Evolutionary conservation across 2,888 invertebrate species (phyloP).

Genomic region (Chymomyza fuscimana): DNA sequence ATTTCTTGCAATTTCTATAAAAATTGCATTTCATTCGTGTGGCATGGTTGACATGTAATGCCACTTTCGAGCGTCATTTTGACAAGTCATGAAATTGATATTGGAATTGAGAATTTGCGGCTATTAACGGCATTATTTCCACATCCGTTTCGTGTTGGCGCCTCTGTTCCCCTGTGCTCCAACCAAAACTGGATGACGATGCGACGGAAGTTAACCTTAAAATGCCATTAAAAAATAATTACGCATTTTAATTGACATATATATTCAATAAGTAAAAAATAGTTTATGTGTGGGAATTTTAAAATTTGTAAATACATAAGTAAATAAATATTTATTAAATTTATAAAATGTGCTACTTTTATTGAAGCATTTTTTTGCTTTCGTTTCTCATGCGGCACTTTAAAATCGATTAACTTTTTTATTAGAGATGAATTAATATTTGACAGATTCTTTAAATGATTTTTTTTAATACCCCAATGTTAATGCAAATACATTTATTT

Average conservation of each 20-base stretch:
- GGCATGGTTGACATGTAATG: constrained; percentile 29
- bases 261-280: constrained; percentile 47
- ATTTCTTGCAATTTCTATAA: constrained; percentile 63
- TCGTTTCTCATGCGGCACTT: constrained; percentile 40
- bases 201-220: constrained; percentile 68
- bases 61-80: constrained; percentile 56
- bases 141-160: constrained; percentile 5
- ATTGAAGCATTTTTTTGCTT: too few relatives aligned
- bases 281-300: constrained; percentile 25
- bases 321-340: too few relatives aligned
- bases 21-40: constrained; percentile 8
- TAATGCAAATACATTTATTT: too few relatives aligned
- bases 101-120: constrained; percentile 27
- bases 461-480: too few relatives aligned
- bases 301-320: too few relatives aligned
- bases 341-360: too few relatives aligned
- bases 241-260: constrained; percentile 68
- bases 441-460: too few relatives aligned
- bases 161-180: constrained; percentile 4
- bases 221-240: constrained; percentile 74
- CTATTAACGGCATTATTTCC: constrained; percentile 7
- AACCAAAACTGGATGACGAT: constrained; percentile 40
- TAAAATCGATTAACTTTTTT: constrained; percentile 59
- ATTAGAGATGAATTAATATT: too few relatives aligned
- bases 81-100: constrained; percentile 62